phyloP scores from a whole-genome alignment of 1,140 invertebrate species.

The Holotrichia oblita region DNA sequence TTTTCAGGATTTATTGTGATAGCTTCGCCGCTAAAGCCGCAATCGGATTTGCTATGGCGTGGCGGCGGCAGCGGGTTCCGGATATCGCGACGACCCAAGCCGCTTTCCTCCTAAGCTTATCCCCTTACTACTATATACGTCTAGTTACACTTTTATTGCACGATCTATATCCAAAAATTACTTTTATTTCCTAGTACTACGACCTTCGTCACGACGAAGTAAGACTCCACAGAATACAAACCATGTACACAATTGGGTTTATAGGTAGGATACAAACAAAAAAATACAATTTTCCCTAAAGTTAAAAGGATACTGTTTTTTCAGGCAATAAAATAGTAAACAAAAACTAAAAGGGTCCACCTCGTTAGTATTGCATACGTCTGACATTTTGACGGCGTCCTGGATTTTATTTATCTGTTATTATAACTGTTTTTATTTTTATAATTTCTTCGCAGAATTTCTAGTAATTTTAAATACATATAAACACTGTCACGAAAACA shows the following conservation, averaged over 20 bases:
- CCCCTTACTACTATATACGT: conserved; percentile 37
- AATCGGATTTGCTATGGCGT: conserved; percentile 55
- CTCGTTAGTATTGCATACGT: too few species aligned
- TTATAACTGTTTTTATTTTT: too few species aligned
- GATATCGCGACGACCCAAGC: conserved; percentile 46
- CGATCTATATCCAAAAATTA: conserved; percentile 53
- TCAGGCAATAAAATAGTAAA: too few species aligned
- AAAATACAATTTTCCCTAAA: conserved; percentile 6
- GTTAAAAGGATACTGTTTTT: neutral
- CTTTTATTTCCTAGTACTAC: conserved; percentile 48
- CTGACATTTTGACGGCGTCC: too few species aligned
- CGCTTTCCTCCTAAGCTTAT: conserved; percentile 37
- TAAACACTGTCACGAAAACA: too few species aligned
- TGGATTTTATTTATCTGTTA: too few species aligned
- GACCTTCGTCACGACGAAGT: conserved; percentile 37
- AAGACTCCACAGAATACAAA: neutral
- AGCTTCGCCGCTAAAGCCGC: conserved; percentile 57
- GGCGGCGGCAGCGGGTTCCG: conserved; percentile 43
- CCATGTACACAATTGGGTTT: neutral
- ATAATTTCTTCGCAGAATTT: too few species aligned
- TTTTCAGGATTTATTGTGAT: conserved; percentile 58
- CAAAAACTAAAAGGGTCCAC: too few species aligned
- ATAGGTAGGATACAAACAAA: neutral
- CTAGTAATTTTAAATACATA: too few species aligned
- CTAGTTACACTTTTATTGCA: conserved; percentile 53